These are phyloP conservation scores for Orius insidiosus DNA, from an alignment of 1,140 invertebrate genomes.

Conservation along the genomic window DNA sequence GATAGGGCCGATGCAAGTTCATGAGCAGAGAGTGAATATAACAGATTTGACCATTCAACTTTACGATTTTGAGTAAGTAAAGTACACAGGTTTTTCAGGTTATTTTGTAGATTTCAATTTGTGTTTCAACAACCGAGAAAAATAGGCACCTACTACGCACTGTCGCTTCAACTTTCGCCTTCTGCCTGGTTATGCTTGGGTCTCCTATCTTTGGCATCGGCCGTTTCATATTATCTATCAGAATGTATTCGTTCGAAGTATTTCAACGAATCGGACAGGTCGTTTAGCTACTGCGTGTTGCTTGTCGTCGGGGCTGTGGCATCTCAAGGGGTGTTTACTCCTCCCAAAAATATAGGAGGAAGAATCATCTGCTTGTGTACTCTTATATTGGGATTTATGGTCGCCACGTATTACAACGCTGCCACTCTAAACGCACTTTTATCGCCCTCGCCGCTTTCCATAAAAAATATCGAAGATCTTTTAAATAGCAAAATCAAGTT, in stretches of 20 bases:
- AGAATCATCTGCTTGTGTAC: neutral
- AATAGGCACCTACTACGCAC: neutral
- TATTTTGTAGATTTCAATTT: neutral
- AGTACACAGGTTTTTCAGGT: no score
- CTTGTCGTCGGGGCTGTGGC: neutral
- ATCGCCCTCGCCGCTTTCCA: neutral
- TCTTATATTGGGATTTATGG: neutral
- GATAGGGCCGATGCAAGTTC: no score
- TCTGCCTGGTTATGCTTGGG: neutral
- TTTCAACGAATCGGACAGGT: neutral
- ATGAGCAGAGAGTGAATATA: no score
- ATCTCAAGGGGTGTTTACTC: neutral
- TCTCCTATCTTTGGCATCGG: neutral
- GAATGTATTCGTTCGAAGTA: neutral
- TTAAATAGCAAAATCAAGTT: neutral
- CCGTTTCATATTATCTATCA: neutral
- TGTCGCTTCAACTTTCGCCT: neutral
- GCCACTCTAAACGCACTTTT: slow-evolving; percentile 1
- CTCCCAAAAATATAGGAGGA: neutral
- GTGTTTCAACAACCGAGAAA: slow-evolving; percentile 1
- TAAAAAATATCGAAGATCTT: neutral
- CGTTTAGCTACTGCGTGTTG: neutral
- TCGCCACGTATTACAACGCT: slow-evolving; percentile 1
- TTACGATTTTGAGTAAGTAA: no score
- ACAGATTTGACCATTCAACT: no score